Percentiles rank a stretch among this genome's conserved stretches.
Evolutionary conservation across 2,797 vertebrate genomes (phyloP).

Genomic region (Lycodopsis pacificus): DNA sequence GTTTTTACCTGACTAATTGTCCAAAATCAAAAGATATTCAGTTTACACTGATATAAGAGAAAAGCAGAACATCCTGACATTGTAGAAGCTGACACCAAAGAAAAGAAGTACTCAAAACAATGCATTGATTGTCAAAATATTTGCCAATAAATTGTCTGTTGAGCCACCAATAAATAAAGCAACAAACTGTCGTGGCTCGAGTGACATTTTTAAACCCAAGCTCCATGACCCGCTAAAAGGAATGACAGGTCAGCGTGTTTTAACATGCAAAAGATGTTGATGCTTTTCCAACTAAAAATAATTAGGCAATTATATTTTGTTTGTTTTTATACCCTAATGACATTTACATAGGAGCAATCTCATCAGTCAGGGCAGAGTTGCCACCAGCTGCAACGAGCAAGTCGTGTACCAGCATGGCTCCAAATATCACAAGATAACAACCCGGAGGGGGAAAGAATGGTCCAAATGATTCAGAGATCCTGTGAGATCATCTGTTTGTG

Average conservation of each 20-base stretch:
- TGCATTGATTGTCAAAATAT: not conserved
- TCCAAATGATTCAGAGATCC: slow-evolving; percentile 10
- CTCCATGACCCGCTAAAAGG: not conserved
- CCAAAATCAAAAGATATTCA: not conserved
- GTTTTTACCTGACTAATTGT: not conserved
- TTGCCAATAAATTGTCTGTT: not conserved
- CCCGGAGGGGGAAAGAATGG: not conserved
- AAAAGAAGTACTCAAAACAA: not conserved
- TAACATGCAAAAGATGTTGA: slow-evolving; percentile 9
- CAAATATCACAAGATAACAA: slow-evolving; percentile 8
- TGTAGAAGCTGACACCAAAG: not conserved
- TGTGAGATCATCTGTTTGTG: not conserved
- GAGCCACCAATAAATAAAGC: not conserved
- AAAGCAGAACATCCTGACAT: not conserved
- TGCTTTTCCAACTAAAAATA: slow-evolving; percentile 24
- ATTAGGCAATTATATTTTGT: slow-evolving; percentile 17
- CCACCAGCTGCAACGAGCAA: slow-evolving; percentile 30
- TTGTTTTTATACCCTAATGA: slow-evolving; percentile 18
- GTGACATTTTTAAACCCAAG: not conserved
- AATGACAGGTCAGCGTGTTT: slow-evolving; percentile 3
- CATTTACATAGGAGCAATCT: slow-evolving; percentile 45
- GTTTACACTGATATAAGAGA: not conserved
- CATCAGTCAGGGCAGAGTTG: slow-evolving; percentile 17
- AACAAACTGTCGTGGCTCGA: not conserved
- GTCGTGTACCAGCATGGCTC: slow-evolving; percentile 26